A percentile compares a stretch with the other conserved stretches of the same genome.
These are phyloP conservation scores for Chelonus formosanus DNA, from an alignment of 2,888 invertebrate genomes.

Conservation along the genomic window DNA sequence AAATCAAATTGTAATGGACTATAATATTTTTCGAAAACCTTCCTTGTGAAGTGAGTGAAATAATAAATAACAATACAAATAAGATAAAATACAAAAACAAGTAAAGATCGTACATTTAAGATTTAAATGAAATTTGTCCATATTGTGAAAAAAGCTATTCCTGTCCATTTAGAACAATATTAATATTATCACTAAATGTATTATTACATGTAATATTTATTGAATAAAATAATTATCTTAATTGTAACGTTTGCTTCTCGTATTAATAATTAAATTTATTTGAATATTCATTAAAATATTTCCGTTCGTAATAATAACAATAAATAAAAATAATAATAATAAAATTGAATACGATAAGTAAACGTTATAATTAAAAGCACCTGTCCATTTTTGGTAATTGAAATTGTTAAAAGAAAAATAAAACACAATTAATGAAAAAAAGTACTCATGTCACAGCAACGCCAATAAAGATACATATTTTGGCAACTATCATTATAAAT, in stretches of 20 bases:
- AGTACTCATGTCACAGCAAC: constrained; percentile 40
- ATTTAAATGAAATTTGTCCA: constrained; percentile 48
- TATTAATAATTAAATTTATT: constrained; percentile 11
- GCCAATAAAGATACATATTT: constrained; percentile 45
- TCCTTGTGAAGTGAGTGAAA: constrained; percentile 32
- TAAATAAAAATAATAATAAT: constrained; percentile 7
- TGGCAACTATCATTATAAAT: constrained; percentile 40
- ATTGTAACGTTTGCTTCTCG: constrained; percentile 44
- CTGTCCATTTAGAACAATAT: constrained; percentile 64
- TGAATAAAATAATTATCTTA: constrained; percentile 49
- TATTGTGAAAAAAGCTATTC: constrained; percentile 52
- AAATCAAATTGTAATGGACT: constrained; percentile 43
- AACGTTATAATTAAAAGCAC: constrained; percentile 46
- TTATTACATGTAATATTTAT: constrained; percentile 60
- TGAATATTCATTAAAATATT: no score
- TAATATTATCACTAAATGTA: constrained; percentile 53
- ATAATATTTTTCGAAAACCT: constrained; percentile 41
- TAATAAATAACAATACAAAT: constrained; percentile 28
- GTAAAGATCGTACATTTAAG: constrained; percentile 45
- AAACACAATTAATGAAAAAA: constrained; percentile 16
- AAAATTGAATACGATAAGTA: constrained; percentile 32
- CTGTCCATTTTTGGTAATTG: constrained; percentile 54
- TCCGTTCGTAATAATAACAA: no score
- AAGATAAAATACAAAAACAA: constrained; percentile 33
- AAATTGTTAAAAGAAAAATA: constrained; percentile 26